A percentile compares a stretch with the other conserved stretches of the same genome.
These are phyloP conservation scores for Euphydryas editha DNA, from an alignment of 2,888 invertebrate genomes.

Conservation along the genomic window DNA sequence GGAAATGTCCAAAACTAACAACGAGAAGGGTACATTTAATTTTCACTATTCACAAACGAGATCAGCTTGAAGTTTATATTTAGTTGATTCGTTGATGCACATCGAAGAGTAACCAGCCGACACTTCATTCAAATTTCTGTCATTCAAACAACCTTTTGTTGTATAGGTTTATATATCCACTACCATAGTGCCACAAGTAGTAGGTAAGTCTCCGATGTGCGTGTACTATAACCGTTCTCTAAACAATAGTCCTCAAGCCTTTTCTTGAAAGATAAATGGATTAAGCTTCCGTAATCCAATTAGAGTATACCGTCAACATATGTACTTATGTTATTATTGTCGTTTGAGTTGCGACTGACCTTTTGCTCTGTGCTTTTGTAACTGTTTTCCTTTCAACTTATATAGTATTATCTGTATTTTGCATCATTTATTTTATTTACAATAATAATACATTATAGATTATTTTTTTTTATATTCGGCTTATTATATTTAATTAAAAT, in stretches of 20 bases:
- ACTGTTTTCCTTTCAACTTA: neutral
- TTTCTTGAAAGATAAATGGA: slow-evolving; percentile 77
- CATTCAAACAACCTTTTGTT: neutral
- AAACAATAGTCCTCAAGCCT: slow-evolving; percentile 65
- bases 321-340: slow-evolving; percentile 5
- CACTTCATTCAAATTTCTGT: neutral
- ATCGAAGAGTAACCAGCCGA: neutral
- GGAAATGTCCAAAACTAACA: slow-evolving; percentile 25
- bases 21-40: slow-evolving; percentile 38
- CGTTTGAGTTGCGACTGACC: neutral
- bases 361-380: neutral
- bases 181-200: neutral
- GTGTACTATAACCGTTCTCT: neutral
- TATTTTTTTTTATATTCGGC: neutral
- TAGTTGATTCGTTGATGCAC: neutral
- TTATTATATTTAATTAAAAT: neutral
- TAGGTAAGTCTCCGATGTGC: neutral
- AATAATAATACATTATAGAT: too few species aligned
- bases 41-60: slow-evolving; percentile 12
- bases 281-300: slow-evolving; percentile 63
- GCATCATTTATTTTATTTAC: neutral
- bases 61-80: slow-evolving; percentile 1
- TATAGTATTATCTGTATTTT: neutral
- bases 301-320: slow-evolving; percentile 10
- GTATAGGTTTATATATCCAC: neutral